These are phyloP conservation scores for Nasonia longicornis DNA, from an alignment of 1,140 invertebrate species.

Conservation along the genomic window DNA sequence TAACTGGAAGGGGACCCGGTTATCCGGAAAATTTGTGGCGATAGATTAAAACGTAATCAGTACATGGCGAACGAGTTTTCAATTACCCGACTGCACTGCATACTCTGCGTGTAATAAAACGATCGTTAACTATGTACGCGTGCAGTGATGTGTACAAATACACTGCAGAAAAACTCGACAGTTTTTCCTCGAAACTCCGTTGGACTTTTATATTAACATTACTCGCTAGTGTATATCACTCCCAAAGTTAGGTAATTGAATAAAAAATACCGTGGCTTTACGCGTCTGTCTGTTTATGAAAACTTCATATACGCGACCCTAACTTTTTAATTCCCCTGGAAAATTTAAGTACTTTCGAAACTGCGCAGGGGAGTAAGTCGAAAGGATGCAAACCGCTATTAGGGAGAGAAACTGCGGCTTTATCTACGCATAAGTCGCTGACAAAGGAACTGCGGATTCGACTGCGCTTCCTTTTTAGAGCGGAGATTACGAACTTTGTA, in stretches of 20 bases:
- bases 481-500: slow-evolving; percentile 20
- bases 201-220: neutral
- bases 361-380: neutral
- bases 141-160: no score
- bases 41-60: no score
- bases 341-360: neutral
- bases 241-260: neutral
- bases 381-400: neutral
- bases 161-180: no score
- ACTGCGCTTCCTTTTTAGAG: slow-evolving; percentile 6
- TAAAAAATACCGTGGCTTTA: neutral
- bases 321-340: neutral
- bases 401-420: neutral
- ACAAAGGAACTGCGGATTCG: neutral
- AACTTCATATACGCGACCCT: neutral
- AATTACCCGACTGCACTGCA: no score
- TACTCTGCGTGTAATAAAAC: no score
- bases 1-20: no score
- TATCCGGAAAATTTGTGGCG: no score
- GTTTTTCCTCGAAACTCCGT: neutral
- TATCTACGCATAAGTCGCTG: neutral
- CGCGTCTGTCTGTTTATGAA: neutral
- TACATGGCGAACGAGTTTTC: no score
- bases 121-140: no score
- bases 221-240: neutral